Conservation (phyloP, 2,888 invertebrate species). For the Troides aeacus region DNA sequence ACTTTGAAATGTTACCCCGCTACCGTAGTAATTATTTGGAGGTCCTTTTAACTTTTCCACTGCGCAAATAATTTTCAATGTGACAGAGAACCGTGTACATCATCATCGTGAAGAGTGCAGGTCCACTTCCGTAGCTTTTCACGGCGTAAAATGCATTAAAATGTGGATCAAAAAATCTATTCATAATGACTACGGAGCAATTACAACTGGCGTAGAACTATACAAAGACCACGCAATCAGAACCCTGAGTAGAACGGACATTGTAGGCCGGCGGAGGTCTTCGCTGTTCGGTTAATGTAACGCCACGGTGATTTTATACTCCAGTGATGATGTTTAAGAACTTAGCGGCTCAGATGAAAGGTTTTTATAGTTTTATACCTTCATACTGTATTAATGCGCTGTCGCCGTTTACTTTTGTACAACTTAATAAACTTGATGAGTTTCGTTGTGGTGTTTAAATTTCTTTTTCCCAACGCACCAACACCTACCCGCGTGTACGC, state of each 20-base stretch:
- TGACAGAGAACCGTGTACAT: conserved; percentile 5
- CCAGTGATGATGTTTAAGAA: conserved; percentile 40
- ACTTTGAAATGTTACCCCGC: conserved; percentile 1
- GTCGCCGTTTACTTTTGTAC: conserved; percentile 32
- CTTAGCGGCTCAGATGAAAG: conserved; percentile 46
- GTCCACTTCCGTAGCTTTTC: conserved; percentile 9
- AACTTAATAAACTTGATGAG: conserved; percentile 37
- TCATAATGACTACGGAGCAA: conserved; percentile 43
- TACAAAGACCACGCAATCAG: conserved; percentile 26
- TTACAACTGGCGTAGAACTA: conserved; percentile 45
- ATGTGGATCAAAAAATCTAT: conserved; percentile 43
- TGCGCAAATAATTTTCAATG: conserved; percentile 28
- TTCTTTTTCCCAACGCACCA: background rate
- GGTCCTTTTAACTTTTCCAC: conserved; percentile 23
- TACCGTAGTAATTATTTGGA: conserved; percentile 19
- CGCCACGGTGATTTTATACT: conserved; percentile 49
- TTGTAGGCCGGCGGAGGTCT: conserved; percentile 6
- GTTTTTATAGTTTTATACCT: conserved; percentile 50
- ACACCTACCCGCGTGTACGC: conserved; percentile 14
- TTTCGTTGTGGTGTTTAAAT: conserved; percentile 26
- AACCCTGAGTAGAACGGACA: background rate
- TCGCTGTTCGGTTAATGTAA: conserved; percentile 32
- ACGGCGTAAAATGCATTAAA: conserved; percentile 42
- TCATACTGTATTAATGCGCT: conserved; percentile 37
- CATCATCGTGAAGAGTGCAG: conserved; percentile 12